phyloP scores from a whole-genome alignment of 2,113 vertebrate genomes.

The Tragelaphus imberbis region DNA sequence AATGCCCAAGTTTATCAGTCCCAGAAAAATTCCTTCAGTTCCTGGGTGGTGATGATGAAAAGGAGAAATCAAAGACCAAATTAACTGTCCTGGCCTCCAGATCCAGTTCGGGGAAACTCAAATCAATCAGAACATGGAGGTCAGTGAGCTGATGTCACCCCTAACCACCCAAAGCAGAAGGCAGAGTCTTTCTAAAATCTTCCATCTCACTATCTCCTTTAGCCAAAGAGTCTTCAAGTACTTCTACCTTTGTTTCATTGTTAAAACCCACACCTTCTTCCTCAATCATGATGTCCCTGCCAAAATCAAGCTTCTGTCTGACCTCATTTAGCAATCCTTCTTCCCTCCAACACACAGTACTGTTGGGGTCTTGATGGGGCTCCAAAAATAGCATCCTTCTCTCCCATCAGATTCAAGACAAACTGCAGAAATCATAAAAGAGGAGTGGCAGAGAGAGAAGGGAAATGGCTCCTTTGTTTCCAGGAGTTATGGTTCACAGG shows the following conservation, averaged over 20 bases:
- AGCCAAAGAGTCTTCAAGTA: background rate
- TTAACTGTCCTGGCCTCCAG: background rate
- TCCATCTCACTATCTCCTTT: background rate
- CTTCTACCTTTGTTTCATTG: background rate
- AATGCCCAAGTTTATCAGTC: background rate
- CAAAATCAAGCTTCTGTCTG: background rate
- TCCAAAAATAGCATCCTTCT: background rate
- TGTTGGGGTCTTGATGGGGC: accelerated
- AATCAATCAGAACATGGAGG: background rate
- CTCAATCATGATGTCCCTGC: accelerated
- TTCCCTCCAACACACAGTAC: background rate
- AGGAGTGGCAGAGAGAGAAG: background rate
- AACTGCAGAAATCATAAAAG: background rate
- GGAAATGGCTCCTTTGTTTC: background rate
- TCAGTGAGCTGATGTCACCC: background rate
- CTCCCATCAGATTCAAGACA: background rate
- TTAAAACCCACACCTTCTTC: background rate
- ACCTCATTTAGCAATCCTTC: background rate
- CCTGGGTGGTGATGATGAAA: background rate
- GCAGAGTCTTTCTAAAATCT: background rate
- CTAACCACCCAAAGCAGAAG: background rate
- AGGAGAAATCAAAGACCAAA: background rate
- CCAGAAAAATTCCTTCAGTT: background rate
- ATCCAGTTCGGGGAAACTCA: background rate
- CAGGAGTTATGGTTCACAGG: background rate